Conservation (phyloP, 2,113 vertebrate genomes). For the Phylloscopus trochilus region DNA sequence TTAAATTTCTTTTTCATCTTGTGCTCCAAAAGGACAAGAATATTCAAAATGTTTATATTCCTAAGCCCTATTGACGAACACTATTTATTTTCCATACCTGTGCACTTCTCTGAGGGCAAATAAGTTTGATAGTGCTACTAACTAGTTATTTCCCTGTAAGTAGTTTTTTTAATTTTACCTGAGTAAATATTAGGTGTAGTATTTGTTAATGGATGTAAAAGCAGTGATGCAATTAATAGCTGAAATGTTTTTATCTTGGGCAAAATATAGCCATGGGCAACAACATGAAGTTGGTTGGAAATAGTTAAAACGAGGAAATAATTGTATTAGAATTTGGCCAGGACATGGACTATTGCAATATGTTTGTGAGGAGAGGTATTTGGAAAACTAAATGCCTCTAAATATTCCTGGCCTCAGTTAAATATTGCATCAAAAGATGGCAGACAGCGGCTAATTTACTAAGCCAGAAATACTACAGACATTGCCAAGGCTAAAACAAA, state of each 20-base stretch:
- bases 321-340: not conserved
- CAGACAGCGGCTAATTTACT: not conserved
- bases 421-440: not conserved
- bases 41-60: not conserved
- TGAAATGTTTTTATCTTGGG: not conserved
- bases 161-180: not conserved
- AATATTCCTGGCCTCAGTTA: not conserved
- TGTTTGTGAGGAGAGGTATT: not conserved
- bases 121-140: not conserved
- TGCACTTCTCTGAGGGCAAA: not conserved
- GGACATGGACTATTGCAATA: not conserved
- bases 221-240: not conserved
- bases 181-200: not conserved
- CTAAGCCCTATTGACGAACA: not conserved
- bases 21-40: not conserved
- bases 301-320: not conserved
- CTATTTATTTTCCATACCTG: not conserved
- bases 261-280: not conserved
- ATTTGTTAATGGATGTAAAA: not conserved
- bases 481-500: conserved; percentile 8
- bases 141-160: not conserved
- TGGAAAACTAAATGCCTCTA: not conserved
- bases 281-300: not conserved
- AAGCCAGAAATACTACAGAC: not conserved
- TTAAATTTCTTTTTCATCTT: not conserved